Conservation (phyloP, 2,888 invertebrate genomes). For the Drosophila imparisetae region DNA sequence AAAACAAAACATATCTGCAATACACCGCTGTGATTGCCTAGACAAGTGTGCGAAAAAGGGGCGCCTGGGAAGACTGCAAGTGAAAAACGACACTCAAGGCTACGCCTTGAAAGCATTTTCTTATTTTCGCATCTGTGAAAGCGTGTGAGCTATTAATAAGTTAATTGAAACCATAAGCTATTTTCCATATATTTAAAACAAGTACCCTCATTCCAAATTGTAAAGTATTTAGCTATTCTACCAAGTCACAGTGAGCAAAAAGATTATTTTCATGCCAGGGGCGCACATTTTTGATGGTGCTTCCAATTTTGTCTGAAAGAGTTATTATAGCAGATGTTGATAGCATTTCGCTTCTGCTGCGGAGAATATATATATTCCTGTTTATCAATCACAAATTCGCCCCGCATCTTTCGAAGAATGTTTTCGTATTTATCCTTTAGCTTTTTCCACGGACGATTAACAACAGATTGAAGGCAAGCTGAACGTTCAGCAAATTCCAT, state of each 20-base stretch:
- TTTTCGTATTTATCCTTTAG: not conserved
- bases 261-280: not conserved
- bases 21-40: conserved; percentile 14
- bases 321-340: not conserved
- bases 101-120: not conserved
- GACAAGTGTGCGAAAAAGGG: conserved; percentile 47
- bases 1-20: not conserved
- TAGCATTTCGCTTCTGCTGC: not conserved
- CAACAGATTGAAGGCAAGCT: not conserved
- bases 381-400: not conserved
- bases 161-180: not conserved
- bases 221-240: not conserved
- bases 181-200: not conserved
- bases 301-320: not conserved
- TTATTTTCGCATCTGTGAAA: not conserved
- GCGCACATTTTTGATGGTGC: not conserved
- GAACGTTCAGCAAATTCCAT: not conserved
- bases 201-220: not conserved
- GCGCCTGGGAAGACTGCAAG: conserved; percentile 37
- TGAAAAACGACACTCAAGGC: not conserved
- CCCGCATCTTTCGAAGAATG: not conserved
- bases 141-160: not conserved
- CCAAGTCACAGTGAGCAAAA: not conserved
- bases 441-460: not conserved
- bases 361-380: not conserved